Evolutionary conservation across 2,797 vertebrate genomes (phyloP), one percentile per base, ranked within the genome.

Genomic region (Pseudopleuronectes americanus): DNA sequence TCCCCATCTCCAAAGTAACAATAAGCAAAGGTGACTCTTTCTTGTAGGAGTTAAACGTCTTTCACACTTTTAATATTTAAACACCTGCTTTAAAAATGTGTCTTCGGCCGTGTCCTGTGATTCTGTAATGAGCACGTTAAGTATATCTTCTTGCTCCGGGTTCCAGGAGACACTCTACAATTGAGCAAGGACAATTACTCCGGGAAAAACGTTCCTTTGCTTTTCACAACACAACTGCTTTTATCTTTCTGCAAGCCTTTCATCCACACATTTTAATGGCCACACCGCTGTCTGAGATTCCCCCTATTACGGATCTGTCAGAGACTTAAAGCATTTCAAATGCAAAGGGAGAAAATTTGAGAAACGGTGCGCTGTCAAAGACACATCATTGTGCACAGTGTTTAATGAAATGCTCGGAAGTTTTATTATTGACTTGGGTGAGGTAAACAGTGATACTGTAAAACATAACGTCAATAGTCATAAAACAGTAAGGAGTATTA

Each of bases 381-480:
- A 17, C 53, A 24, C 49, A 49, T 48, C 52, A 58, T 33, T 38
- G 16, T 48, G 33, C 28, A 41, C 41, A 48, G 70, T 17, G 51
- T 41, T 68, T 79, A 65, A 77, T 58, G 62, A 73, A 67, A 53
- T 70, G 60, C 14, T 21, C n/a, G 36, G 52, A 38, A 19, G 19
- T 67, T 72, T 71, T 71, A 57, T 77, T 61, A 74, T 60, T 59
- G 58, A 55, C 54, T 69, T 74, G 7, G 45, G 56, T 57, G 43
- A 73, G 12, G 10, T 71, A 61, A 17, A 63, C 26, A 52, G 51
- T 4, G 41, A 55, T 65, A 72, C 56, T 67, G 54, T 63, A 74
- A 64, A 66, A 64, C 31, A 68, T 14, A 28, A 58, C 1, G 19
- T 55, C 64, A 71, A 68, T 55, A 48, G 47, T 72, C 61, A 77